Conservation (phyloP, 2,888 invertebrate genomes). For the Eurois occulta region DNA sequence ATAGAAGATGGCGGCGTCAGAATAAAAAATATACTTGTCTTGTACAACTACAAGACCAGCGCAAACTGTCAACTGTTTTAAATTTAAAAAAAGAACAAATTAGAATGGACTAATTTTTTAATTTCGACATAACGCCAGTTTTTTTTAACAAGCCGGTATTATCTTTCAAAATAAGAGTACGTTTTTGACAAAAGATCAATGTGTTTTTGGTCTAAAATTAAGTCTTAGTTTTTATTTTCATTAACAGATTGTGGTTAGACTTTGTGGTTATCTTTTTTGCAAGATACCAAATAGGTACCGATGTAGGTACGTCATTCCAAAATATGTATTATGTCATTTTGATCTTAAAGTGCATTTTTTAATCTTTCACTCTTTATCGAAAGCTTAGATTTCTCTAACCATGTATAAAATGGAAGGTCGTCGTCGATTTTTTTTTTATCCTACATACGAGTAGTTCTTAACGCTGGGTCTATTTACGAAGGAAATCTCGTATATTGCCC, state of each 20-base stretch:
- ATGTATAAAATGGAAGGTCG: not conserved
- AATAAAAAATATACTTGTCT: not conserved
- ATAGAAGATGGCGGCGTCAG: not conserved
- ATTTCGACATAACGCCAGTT: not conserved
- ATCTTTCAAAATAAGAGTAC: conserved; percentile 10
- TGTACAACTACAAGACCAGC: not conserved
- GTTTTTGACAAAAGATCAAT: not conserved
- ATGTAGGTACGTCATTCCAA: not conserved
- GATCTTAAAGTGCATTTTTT: not conserved
- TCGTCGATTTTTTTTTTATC: not conserved
- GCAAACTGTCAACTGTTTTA: not conserved
- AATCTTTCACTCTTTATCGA: not conserved
- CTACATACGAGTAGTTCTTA: not conserved
- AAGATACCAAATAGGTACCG: not conserved
- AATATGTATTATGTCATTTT: not conserved
- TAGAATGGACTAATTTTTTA: not conserved
- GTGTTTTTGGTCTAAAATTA: not conserved
- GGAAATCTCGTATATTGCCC: conserved; percentile 44
- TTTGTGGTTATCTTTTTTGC: not conserved
- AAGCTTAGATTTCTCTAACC: not conserved
- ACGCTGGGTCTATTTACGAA: not conserved
- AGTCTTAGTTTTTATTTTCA: not conserved
- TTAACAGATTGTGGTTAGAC: not conserved
- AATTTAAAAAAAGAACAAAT: not conserved
- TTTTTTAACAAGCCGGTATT: not conserved